phyloP scores from a whole-genome alignment of 2,888 invertebrate species.

The Diadromus collaris region DNA sequence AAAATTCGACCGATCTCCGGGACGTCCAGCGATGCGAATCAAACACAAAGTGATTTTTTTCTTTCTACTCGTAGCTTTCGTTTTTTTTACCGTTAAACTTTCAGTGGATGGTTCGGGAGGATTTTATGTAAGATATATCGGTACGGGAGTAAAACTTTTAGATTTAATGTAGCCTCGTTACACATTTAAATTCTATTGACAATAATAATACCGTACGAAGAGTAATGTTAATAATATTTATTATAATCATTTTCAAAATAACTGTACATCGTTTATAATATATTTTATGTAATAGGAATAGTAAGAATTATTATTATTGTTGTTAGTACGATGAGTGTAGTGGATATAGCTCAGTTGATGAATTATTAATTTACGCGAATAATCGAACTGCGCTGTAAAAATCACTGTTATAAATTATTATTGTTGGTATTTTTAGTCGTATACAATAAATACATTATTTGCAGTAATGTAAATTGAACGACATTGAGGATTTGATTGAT shows the following conservation, averaged over 20 bases:
- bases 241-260: constrained; percentile 19
- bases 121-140: not conserved
- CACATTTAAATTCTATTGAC: not conserved
- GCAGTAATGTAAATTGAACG: too few relatives aligned
- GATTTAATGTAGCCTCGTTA: not conserved
- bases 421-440: too few relatives aligned
- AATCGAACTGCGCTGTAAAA: too few relatives aligned
- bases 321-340: too few relatives aligned
- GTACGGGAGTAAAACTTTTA: not conserved
- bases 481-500: too few relatives aligned
- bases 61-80: not conserved
- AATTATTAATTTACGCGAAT: too few relatives aligned
- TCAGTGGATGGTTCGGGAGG: not conserved
- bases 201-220: constrained; percentile 48
- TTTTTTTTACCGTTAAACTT: not conserved
- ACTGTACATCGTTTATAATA: too few relatives aligned
- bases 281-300: too few relatives aligned
- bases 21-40: constrained; percentile 5
- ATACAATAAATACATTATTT: too few relatives aligned
- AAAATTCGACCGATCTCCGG: not conserved
- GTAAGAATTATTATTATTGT: too few relatives aligned
- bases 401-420: too few relatives aligned
- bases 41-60: constrained; percentile 29
- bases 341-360: too few relatives aligned
- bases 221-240: constrained; percentile 56